A percentile compares a stretch with the other conserved stretches of the same genome.
phyloP scores from a whole-genome alignment of 2,113 vertebrate species.

The Motacilla alba region DNA sequence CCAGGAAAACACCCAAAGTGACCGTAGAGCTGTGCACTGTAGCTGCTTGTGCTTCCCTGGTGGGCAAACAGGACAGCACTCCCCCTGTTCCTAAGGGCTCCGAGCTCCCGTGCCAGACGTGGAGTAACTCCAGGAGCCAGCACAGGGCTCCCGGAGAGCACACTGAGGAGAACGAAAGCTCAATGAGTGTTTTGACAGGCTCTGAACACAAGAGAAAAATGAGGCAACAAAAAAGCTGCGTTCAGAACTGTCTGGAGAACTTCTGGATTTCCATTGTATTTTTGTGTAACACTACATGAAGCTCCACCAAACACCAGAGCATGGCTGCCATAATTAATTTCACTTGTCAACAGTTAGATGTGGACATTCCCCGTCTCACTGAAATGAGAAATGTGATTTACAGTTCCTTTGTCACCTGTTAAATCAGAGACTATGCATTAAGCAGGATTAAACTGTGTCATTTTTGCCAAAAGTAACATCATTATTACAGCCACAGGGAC shows the following conservation, averaged over 20 bases:
- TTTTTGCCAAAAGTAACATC: background rate
- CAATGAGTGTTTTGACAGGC: background rate
- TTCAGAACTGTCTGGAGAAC: background rate
- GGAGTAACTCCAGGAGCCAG: background rate
- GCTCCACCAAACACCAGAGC: background rate
- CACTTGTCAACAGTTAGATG: background rate
- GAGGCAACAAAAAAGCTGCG: background rate
- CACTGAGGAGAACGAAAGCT: background rate
- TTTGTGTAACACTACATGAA: background rate
- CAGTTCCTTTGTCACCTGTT: constrained; percentile 6
- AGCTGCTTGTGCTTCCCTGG: fast-evolving
- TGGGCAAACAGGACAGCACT: background rate
- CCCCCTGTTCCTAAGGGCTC: background rate
- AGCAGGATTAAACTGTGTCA: background rate
- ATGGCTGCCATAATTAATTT: background rate
- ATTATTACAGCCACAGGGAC: background rate
- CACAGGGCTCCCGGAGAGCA: background rate
- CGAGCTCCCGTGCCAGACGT: background rate
- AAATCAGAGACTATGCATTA: background rate
- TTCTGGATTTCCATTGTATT: background rate
- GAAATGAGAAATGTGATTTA: background rate
- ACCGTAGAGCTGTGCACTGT: fast-evolving
- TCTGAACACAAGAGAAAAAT: background rate
- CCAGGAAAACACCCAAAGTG: background rate
- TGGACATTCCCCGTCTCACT: background rate